phyloP scores from a whole-genome alignment of 2,888 invertebrate genomes.

The Apomyelois bistriatella region DNA sequence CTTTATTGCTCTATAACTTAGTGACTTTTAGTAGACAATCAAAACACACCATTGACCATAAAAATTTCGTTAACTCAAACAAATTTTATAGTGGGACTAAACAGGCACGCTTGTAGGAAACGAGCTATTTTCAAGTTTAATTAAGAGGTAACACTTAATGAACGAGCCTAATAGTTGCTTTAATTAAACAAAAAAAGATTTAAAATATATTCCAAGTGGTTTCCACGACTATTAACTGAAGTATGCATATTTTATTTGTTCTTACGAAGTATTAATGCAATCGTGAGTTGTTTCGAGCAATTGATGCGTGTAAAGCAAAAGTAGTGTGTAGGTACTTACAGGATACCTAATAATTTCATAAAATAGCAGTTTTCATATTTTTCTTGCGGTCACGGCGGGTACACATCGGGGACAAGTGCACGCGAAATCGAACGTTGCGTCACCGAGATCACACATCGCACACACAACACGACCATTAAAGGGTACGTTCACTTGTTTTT shows the following conservation, averaged over 20 bases:
- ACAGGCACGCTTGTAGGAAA: slow-evolving; percentile 4
- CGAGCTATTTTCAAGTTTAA: slow-evolving; percentile 4
- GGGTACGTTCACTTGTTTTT: background rate
- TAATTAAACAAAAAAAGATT: slow-evolving; percentile 10
- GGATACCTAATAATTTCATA: slow-evolving; percentile 49
- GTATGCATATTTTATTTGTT: slow-evolving; percentile 5
- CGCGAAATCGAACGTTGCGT: slow-evolving; percentile 75
- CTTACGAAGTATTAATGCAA: slow-evolving; percentile 6
- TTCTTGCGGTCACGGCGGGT: slow-evolving; percentile 67
- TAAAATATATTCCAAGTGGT: background rate
- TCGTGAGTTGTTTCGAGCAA: slow-evolving; percentile 14
- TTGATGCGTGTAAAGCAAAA: slow-evolving; percentile 29
- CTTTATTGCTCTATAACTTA: slow-evolving; percentile 14
- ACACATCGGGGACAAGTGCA: slow-evolving; percentile 75
- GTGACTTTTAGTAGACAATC: background rate
- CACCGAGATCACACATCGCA: slow-evolving; percentile 51
- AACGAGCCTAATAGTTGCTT: slow-evolving; percentile 9
- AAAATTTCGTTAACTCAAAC: slow-evolving; percentile 12
- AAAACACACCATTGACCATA: background rate
- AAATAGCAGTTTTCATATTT: slow-evolving; percentile 68
- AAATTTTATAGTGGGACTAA: background rate
- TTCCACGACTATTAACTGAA: slow-evolving; percentile 1
- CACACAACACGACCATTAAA: slow-evolving; percentile 47
- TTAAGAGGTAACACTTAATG: slow-evolving; percentile 13
- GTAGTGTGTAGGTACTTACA: slow-evolving; percentile 32